Evolutionary conservation across 2,888 invertebrate species (phyloP).

Genomic region (Zaprionus lineosus): DNA sequence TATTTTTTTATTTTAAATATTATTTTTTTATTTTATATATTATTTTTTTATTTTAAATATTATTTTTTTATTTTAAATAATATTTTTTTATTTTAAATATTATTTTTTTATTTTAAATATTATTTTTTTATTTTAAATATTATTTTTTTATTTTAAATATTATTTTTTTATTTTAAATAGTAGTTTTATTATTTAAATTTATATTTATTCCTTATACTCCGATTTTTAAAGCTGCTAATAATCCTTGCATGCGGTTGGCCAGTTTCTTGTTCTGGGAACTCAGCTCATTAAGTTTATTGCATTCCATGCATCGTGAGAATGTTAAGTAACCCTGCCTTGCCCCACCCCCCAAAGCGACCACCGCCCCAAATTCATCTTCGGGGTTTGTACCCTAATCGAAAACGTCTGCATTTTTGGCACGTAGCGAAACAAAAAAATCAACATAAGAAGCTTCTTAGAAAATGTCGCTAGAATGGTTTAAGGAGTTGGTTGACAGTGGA

Average conservation of each 20-base stretch:
- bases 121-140: too few relatives aligned
- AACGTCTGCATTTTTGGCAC: conserved; percentile 49
- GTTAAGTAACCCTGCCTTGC: conserved; percentile 11
- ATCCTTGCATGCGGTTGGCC: not conserved
- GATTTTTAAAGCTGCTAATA: too few relatives aligned
- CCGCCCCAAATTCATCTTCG: not conserved
- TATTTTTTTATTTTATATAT: too few relatives aligned
- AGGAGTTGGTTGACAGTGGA: conserved; percentile 10
- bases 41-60: too few relatives aligned
- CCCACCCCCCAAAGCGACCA: not conserved
- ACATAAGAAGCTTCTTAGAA: conserved; percentile 40
- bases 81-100: too few relatives aligned
- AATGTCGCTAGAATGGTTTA: conserved; percentile 40
- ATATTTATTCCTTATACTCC: too few relatives aligned
- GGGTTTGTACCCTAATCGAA: conserved; percentile 32
- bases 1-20: too few relatives aligned
- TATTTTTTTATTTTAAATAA: too few relatives aligned
- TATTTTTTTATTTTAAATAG: too few relatives aligned
- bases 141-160: too few relatives aligned
- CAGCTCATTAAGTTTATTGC: conserved; percentile 15
- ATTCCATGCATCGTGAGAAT: not conserved
- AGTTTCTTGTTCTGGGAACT: not conserved
- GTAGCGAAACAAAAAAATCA: conserved; percentile 37
- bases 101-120: too few relatives aligned
- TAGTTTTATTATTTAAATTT: too few relatives aligned